Evolutionary conservation across 2,797 vertebrate genomes (phyloP).

Genomic region (Florisuga fusca): DNA sequence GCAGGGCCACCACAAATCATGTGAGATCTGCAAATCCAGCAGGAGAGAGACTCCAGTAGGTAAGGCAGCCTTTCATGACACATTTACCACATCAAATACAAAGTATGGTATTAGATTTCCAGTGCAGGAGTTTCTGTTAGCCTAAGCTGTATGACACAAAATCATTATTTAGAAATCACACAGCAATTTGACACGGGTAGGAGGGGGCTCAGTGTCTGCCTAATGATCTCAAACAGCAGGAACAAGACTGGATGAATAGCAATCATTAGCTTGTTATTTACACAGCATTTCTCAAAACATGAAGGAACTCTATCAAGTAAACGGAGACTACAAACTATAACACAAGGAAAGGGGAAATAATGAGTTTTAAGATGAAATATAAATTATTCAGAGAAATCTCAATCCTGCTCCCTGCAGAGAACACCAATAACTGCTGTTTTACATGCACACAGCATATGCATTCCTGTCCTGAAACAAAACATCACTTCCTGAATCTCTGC

Average conservation of each 20-base stretch:
- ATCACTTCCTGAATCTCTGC: background rate
- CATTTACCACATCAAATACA: background rate
- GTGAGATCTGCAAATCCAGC: background rate
- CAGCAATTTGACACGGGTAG: background rate
- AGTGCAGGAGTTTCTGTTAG: conserved; percentile 6
- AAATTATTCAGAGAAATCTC: conserved; percentile 10
- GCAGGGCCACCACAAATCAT: background rate
- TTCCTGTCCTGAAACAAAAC: background rate
- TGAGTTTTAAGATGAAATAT: background rate
- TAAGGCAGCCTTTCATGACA: background rate
- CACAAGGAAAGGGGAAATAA: conserved; percentile 4
- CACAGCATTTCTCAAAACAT: conserved; percentile 39
- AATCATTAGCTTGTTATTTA: conserved; percentile 45
- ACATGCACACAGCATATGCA: background rate
- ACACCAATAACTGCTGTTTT: background rate
- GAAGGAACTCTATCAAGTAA: conserved; percentile 4
- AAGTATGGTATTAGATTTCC: background rate
- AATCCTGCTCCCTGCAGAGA: background rate
- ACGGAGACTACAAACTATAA: background rate
- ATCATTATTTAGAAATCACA: conserved; percentile 57
- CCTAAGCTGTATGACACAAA: conserved; percentile 18
- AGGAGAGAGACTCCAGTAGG: background rate
- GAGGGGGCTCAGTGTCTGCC: background rate
- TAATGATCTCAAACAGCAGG: conserved; percentile 53
- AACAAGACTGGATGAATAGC: conserved; percentile 18